Base-by-base conservation (phyloP, 2,113 vertebrate genomes). In the Ibidorhyncha struthersii region DNA sequence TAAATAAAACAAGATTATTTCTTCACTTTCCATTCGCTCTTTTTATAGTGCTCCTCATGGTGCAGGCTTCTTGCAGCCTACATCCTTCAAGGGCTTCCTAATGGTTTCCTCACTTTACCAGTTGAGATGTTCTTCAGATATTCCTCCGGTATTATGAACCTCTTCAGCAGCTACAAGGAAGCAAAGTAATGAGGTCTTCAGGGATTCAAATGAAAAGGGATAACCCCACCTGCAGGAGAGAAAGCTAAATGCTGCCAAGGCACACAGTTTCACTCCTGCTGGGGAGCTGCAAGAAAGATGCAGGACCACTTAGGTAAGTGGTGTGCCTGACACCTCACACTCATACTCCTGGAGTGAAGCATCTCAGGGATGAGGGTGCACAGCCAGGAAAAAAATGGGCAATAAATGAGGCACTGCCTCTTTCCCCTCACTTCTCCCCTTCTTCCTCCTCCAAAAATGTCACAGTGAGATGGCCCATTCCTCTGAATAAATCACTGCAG, bases 171-270 rank as follows among this genome's bases (percentile, higher is more conserved):
- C 72, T 65, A 4, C 36, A 66, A 38, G 18, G 34, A 87, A 82
- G n/a, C 71, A 45, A 85, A 58, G 32, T 23, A 52, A 82, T 12
- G 52, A 88, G 6, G 41, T 45, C 93, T 74, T 67, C 69, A 21
- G 66, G 78, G 85, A 97, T 69, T 72, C 86, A 94, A 82, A 62
- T 38, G 41, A 91, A 94, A 97, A 93, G 80, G 63, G 96, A 97
- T 49, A 96, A 94, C 97, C 94, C 95, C 96, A 97, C 61, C 95
- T 97, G 95, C 82, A 97, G 95, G 91, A 90, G 27, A 90, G 50
- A 87, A 45, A 26, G 65, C 43, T 94, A 73, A 95, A 91, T 36
- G 58, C 52, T 95, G 61, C 73, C 76, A 83, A 70, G 82, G 59
- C 36, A 78, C 36, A 49, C 8, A 26, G 30, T 36, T 50, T 36